Conservation (phyloP, 2,113 vertebrate species). For the Seriola rivoliana region DNA sequence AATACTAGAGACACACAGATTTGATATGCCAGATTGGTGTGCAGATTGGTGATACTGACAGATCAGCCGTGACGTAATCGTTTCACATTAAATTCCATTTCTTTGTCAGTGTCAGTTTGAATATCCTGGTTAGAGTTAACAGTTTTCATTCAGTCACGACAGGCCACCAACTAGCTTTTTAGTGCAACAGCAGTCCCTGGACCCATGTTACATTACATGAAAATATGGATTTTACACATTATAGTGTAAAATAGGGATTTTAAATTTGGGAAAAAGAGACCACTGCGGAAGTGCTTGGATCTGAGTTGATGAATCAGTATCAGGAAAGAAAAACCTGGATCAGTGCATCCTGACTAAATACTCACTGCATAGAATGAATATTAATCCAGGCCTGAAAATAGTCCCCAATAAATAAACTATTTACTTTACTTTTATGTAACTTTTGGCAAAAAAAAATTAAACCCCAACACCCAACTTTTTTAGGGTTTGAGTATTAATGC, state of each 20-base stretch:
- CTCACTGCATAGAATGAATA: background rate
- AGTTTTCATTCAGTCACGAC: background rate
- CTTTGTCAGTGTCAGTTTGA: background rate
- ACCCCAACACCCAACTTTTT: background rate
- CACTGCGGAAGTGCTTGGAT: background rate
- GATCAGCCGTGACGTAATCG: background rate
- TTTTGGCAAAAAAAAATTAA: background rate
- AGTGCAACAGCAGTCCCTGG: background rate
- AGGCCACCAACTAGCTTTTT: background rate
- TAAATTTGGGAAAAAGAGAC: background rate
- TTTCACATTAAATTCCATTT: background rate
- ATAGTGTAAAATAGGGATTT: background rate
- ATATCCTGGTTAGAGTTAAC: background rate
- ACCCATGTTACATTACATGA: background rate
- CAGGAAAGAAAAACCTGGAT: background rate
- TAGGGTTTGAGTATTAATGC: background rate
- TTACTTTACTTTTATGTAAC: background rate
- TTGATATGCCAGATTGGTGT: background rate
- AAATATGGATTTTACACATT: background rate
- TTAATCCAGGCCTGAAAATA: background rate
- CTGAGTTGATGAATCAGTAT: background rate
- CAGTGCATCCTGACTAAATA: background rate
- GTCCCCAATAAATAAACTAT: background rate
- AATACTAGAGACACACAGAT: background rate
- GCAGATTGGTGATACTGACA: background rate